Conservation (phyloP, 1,140 invertebrate species). For the Anthonomus grandis region DNA sequence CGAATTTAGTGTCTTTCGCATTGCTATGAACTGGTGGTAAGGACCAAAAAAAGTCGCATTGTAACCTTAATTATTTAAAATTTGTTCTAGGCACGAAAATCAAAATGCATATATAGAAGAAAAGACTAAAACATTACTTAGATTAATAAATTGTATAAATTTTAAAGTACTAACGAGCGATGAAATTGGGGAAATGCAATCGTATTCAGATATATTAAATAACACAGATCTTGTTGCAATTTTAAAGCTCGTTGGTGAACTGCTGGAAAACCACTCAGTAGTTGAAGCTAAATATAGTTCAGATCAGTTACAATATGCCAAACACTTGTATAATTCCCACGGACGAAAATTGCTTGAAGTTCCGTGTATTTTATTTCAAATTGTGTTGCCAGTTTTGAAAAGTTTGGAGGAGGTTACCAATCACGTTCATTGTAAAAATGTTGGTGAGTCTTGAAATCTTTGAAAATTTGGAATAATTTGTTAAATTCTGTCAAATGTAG, state of each 20-base stretch:
- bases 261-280: slow-evolving; percentile 14
- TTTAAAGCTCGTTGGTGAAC: slow-evolving; percentile 26
- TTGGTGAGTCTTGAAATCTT: too few species aligned
- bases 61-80: too few species aligned
- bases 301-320: slow-evolving; percentile 12
- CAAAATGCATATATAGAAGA: slow-evolving; percentile 16
- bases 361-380: slow-evolving; percentile 25
- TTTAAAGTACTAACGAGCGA: slow-evolving; percentile 30
- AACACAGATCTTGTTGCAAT: slow-evolving; percentile 27
- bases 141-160: slow-evolving; percentile 37
- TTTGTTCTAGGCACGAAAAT: too few species aligned
- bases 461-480: too few species aligned
- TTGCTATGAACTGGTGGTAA: slow-evolving; percentile 41
- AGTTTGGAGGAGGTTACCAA: too few species aligned
- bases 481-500: too few species aligned
- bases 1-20: slow-evolving; percentile 40
- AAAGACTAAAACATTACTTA: slow-evolving; percentile 14
- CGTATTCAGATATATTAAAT: slow-evolving; percentile 31
- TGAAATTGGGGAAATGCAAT: slow-evolving; percentile 37
- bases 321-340: slow-evolving; percentile 16
- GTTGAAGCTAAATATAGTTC: background rate
- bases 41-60: too few species aligned
- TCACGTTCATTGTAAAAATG: background rate
- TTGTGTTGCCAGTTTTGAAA: too few species aligned
- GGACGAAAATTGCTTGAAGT: slow-evolving; percentile 18